Conservation (phyloP, 1,140 invertebrate genomes). For the Patella vulgata region DNA sequence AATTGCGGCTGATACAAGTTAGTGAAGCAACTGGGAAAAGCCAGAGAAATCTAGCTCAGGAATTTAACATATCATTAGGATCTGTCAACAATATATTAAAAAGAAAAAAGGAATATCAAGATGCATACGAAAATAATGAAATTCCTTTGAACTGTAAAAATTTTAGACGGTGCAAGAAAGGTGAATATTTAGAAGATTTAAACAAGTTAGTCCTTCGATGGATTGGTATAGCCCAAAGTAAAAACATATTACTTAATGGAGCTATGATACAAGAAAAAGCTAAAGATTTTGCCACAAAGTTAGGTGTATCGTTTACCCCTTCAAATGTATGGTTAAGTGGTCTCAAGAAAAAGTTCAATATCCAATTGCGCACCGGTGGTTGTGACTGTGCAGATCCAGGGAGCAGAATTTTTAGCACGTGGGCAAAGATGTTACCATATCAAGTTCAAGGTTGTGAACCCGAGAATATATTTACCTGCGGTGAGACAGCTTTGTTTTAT, state of each 20-base stretch:
- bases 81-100: slow-evolving; percentile 23
- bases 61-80: slow-evolving; percentile 24
- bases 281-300: slow-evolving; percentile 12
- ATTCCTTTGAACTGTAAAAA: not conserved
- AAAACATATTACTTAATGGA: slow-evolving; percentile 13
- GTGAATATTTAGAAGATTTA: slow-evolving; percentile 4
- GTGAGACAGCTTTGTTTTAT: slow-evolving; percentile 24
- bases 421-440: slow-evolving; percentile 26
- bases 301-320: slow-evolving; percentile 6
- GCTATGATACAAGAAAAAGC: slow-evolving; percentile 16
- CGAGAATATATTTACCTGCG: slow-evolving; percentile 23
- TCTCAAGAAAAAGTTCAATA: slow-evolving; percentile 7
- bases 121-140: slow-evolving; percentile 20
- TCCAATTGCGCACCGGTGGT: not conserved
- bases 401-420: slow-evolving; percentile 9
- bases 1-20: slow-evolving; percentile 16
- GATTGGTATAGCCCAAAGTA: slow-evolving; percentile 18
- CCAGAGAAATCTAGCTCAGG: slow-evolving; percentile 17
- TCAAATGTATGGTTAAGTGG: slow-evolving; percentile 11
- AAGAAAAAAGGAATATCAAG: slow-evolving; percentile 18
- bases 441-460: slow-evolving; percentile 20
- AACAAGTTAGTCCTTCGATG: slow-evolving; percentile 15
- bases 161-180: slow-evolving; percentile 2
- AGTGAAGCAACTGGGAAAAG: slow-evolving; percentile 20
- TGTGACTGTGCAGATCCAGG: not conserved